Percentiles rank a stretch among this genome's conserved stretches.
These are phyloP conservation scores for Ailurus styani DNA, from an alignment of 2,113 vertebrate species.

Conservation along the genomic window DNA sequence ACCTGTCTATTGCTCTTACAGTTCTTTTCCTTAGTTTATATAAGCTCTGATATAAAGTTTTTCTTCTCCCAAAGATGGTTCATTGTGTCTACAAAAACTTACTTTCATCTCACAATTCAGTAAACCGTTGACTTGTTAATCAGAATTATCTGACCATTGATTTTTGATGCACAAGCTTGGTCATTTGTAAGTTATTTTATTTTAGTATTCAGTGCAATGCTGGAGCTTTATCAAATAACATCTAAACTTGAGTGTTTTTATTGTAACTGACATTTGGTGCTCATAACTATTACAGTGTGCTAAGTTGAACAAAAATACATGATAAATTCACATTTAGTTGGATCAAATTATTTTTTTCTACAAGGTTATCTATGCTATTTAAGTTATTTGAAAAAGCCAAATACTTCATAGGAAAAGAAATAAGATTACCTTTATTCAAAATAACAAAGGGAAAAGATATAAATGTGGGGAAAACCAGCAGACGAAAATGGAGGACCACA, in stretches of 20 bases:
- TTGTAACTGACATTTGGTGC: not conserved
- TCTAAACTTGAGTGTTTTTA: not conserved
- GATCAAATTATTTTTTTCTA: not conserved
- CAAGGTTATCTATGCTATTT: not conserved
- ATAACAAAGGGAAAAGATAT: not conserved
- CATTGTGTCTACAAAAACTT: not conserved
- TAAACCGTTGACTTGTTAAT: not conserved
- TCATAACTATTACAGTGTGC: not conserved
- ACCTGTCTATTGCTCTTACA: not conserved
- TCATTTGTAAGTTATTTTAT: constrained; percentile 23
- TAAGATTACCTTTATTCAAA: not conserved
- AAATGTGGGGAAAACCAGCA: not conserved
- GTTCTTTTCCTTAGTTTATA: not conserved
- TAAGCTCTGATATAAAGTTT: not conserved
- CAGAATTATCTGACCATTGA: not conserved
- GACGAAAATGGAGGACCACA: not conserved
- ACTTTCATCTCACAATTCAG: not conserved
- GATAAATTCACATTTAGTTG: not conserved
- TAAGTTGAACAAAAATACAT: not conserved
- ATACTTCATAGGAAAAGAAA: not conserved
- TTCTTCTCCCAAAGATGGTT: not conserved
- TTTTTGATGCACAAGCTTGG: not conserved
- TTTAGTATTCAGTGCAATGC: not conserved
- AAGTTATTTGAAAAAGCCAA: not conserved
- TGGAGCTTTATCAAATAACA: not conserved